Conservation (phyloP, 2,888 invertebrate genomes). For the Kryphioiulus occultus region DNA sequence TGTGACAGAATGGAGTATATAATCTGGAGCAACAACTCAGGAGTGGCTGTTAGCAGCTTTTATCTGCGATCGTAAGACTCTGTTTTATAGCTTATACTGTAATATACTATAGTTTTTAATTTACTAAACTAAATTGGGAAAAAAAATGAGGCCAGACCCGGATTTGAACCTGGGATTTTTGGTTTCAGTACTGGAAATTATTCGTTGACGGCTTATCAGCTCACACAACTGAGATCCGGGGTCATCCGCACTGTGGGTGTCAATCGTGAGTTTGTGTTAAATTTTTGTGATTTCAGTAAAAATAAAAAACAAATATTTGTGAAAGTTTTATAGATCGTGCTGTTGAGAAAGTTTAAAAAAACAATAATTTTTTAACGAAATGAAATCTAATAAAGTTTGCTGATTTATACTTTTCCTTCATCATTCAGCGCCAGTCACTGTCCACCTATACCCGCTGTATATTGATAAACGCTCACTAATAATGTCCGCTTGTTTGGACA, state of each 20-base stretch:
- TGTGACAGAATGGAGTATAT: conserved; percentile 5
- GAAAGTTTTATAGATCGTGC: too few relatives aligned
- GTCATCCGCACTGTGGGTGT: not conserved
- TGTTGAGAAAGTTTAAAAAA: too few relatives aligned
- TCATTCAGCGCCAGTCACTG: not conserved
- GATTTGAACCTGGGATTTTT: not conserved
- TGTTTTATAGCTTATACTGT: too few relatives aligned
- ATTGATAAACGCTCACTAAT: not conserved
- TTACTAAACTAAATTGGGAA: not conserved
- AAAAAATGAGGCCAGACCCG: not conserved
- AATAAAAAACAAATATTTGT: too few relatives aligned
- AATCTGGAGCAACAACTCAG: not conserved
- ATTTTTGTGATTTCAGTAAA: not conserved
- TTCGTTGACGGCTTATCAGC: not conserved
- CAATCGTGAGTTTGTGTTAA: not conserved
- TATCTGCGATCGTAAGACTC: not conserved
- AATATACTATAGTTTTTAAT: not conserved
- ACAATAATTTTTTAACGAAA: too few relatives aligned
- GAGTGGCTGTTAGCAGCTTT: not conserved
- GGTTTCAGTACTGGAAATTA: not conserved
- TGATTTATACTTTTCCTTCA: not conserved
- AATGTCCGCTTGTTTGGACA: not conserved
- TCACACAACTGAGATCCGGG: not conserved
- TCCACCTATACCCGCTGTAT: not conserved
- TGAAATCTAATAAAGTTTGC: too few relatives aligned